Base-by-base conservation (phyloP, 2,113 vertebrate genomes). In the Syngnathus scovelli region DNA sequence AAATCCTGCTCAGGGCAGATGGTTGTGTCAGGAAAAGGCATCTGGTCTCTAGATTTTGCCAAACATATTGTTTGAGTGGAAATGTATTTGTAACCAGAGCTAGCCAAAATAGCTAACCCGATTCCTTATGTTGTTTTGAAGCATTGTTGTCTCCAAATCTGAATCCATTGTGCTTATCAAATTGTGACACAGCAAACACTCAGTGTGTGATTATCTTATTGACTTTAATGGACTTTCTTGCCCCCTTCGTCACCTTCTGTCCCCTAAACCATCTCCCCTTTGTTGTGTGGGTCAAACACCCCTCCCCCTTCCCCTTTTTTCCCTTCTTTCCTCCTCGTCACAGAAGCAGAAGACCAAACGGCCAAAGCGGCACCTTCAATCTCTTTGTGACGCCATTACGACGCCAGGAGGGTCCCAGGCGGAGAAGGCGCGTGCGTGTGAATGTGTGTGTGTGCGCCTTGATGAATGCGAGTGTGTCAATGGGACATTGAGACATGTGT, bases 401-500 rank as follows among this genome's bases (percentile, higher is more conserved):
- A 27, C 44, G 39, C 36, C 36, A 38, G 36, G 75, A 64, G 62
- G 63, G 21, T 64, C 6, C 48, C 11, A 51, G 49, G 23, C 16
- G 69, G 72, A 74, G 61, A 68, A 58, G 67, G 66, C 39, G 76
- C 64, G 70, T 23, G 69, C 33, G 68, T 46, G 64, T 56, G 69
- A 12, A 4, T 61, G 72, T 73, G 76, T 67, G 76, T 67, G 61
- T 75, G 61, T 75, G 79, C 67, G 83, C 23, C 55, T 81, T 77
- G 68, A 75, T 85, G 84, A 69, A 72, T 66, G 82, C 71, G 80
- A 67, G 74, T 52, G 84, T 66, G 70, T 80, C 55, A 74, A 90
- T 90, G 87, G 87, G 83, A 89, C 83, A 80, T 80, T 89, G 87
- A 91, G 78, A 80, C 75, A 92, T 92, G 91, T 79, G 75, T 81